Percentiles rank a stretch among this genome's conserved stretches.
Conservation (phyloP, 2,797 vertebrate genomes). For the Anisognathus igniventris region DNA sequence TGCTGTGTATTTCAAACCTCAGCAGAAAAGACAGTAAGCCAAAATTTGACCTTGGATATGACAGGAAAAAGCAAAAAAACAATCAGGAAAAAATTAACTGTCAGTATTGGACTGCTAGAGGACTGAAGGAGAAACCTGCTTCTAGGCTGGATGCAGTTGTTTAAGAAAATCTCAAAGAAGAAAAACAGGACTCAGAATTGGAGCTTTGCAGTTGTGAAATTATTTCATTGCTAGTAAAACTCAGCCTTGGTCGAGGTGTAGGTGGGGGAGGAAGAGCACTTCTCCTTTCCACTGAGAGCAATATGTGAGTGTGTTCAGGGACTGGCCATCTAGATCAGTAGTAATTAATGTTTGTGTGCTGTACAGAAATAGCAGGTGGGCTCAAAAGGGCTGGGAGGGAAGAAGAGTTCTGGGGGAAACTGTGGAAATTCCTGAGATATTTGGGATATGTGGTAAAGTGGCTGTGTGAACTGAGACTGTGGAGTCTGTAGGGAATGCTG, state of each 20-base stretch:
- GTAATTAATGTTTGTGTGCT: background rate
- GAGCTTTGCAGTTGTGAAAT: background rate
- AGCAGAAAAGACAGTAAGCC: background rate
- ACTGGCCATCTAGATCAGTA: background rate
- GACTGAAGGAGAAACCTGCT: background rate
- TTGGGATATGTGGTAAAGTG: background rate
- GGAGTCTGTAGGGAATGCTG: background rate
- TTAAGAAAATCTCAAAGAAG: background rate
- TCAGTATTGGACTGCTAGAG: background rate
- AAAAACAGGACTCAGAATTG: background rate
- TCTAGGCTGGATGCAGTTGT: background rate
- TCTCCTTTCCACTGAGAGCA: background rate
- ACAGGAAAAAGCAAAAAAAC: background rate
- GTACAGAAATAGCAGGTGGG: background rate
- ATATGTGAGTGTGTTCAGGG: background rate
- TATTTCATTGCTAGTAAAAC: background rate
- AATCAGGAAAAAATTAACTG: background rate
- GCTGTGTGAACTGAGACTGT: background rate
- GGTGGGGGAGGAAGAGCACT: background rate
- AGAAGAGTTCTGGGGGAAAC: background rate
- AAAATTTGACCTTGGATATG: background rate
- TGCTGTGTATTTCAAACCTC: background rate
- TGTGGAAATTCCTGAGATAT: background rate
- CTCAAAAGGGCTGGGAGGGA: background rate
- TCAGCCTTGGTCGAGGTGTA: background rate